Base-by-base conservation (phyloP, 2,797 vertebrate species). In the Smutsia gigantea region DNA sequence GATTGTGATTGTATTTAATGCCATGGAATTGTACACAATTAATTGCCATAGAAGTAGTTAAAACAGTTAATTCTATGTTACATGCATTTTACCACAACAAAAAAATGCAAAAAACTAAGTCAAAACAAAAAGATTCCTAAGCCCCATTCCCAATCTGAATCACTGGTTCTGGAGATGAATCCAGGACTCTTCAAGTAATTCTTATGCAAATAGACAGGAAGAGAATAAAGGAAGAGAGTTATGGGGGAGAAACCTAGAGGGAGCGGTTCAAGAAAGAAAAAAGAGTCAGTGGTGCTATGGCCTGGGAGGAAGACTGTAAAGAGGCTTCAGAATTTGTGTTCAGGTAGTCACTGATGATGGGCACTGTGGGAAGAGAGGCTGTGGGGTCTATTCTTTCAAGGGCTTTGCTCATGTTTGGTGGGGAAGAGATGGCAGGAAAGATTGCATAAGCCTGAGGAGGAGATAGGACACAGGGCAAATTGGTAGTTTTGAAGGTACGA, bases 31-130 rank as follows among this genome's bases (percentile, higher is more conserved):
- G 12, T 66, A 72, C 19, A 77, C 82, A n/a, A n/a, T n/a, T n/a
- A n/a, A n/a, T n/a, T n/a, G n/a, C n/a, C n/a, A n/a, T 91, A 66
- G 82, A 88, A 93, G 84, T 31, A 15, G 49, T 89, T 69, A 34
- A 93, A 96, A 81, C 21, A 27, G n/a, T 74, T 78, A 57, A 84
- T 87, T 84, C 71, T 82, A 61, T 64, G 81, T 71, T 72, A 66
- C 14, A 49, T 68, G 34, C 37, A 87, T 53, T 55, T 68, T 82
- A 89, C 42, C n/a, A n/a, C n/a, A 61, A n/a, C 42, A 49, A 66
- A 93, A 75, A 27, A 87, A 63, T 51, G 53, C 25, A 75, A 89
- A 71, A 69, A 37, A n/a, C 53, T 23, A 77, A 74, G 39, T 27
- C 17, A 78, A 69, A 78, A 78, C 55, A 64, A 79, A 74, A 42